Conservation (phyloP, 2,888 invertebrate genomes). For the Augiades crinisus region DNA sequence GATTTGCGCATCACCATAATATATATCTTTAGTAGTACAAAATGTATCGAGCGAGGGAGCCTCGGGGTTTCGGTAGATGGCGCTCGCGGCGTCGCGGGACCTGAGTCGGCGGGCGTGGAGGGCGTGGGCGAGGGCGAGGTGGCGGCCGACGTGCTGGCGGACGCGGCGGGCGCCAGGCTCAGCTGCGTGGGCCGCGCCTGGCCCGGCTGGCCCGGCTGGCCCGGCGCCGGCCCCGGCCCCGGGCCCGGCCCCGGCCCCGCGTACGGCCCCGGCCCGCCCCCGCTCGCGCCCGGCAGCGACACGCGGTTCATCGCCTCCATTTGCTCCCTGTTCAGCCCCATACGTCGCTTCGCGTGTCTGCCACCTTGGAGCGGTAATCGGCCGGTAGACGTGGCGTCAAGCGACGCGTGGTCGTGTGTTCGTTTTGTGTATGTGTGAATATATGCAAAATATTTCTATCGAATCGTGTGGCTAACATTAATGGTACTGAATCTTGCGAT, state of each 20-base stretch:
- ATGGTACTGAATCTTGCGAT: not conserved
- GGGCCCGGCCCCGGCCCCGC: conserved; percentile 42
- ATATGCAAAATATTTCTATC: no score
- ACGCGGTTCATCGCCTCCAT: conserved; percentile 79
- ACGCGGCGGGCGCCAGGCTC: conserved; percentile 57
- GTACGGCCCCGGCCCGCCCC: conserved; percentile 67
- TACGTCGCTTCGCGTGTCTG: conserved; percentile 81
- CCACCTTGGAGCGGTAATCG: conserved; percentile 78
- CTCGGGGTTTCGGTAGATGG: not conserved
- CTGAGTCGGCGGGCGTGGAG: conserved; percentile 79
- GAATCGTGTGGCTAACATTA: no score
- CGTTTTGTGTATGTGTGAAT: conserved; percentile 3
- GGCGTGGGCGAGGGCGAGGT: conserved; percentile 79
- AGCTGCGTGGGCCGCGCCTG: conserved; percentile 67
- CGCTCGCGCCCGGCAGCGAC: conserved; percentile 61
- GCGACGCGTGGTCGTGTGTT: conserved; percentile 30
- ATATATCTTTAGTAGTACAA: no score
- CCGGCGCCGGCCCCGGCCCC: conserved; percentile 42
- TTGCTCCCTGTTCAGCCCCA: conserved; percentile 81
- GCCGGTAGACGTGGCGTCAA: conserved; percentile 65
- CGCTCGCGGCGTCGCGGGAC: conserved; percentile 59
- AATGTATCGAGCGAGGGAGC: conserved; percentile 1
- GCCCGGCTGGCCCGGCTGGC: conserved; percentile 47
- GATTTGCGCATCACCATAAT: no score
- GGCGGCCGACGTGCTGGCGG: conserved; percentile 65